These are phyloP conservation scores for Lutjanus argentimaculatus DNA, from an alignment of 2,797 vertebrate species.

Conservation along the genomic window DNA sequence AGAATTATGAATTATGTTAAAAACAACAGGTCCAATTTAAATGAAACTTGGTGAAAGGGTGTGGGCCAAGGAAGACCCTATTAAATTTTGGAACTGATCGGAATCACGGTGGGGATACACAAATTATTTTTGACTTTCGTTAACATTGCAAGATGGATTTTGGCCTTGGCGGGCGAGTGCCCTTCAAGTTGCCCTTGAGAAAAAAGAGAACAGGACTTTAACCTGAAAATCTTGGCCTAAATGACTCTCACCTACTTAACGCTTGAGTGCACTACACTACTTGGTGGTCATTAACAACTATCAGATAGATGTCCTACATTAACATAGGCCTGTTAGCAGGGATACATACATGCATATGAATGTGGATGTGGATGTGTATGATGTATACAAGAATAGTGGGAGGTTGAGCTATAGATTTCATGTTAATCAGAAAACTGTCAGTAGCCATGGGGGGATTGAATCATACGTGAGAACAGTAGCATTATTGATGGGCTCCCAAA, in stretches of 20 bases:
- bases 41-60: too few relatives aligned
- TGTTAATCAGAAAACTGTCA: slow-evolving; percentile 52
- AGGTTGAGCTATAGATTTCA: slow-evolving; percentile 50
- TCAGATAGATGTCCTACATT: not conserved
- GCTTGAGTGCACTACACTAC: not conserved
- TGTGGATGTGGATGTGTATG: not conserved
- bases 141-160: too few relatives aligned
- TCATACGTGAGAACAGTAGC: slow-evolving; percentile 49
- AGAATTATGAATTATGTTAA: too few relatives aligned
- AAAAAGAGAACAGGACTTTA: not conserved
- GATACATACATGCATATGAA: not conserved
- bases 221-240: not conserved
- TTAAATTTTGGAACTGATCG: too few relatives aligned
- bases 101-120: too few relatives aligned
- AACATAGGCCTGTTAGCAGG: not conserved
- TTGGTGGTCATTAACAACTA: not conserved
- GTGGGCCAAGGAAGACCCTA: too few relatives aligned
- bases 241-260: not conserved
- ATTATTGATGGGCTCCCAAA: slow-evolving; percentile 56
- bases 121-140: too few relatives aligned
- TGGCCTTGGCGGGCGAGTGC: too few relatives aligned
- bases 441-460: slow-evolving; percentile 52
- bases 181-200: not conserved
- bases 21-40: too few relatives aligned
- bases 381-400: slow-evolving; percentile 9